Conservation (phyloP, 2,888 invertebrate genomes). For the Heliconius charithonia region DNA sequence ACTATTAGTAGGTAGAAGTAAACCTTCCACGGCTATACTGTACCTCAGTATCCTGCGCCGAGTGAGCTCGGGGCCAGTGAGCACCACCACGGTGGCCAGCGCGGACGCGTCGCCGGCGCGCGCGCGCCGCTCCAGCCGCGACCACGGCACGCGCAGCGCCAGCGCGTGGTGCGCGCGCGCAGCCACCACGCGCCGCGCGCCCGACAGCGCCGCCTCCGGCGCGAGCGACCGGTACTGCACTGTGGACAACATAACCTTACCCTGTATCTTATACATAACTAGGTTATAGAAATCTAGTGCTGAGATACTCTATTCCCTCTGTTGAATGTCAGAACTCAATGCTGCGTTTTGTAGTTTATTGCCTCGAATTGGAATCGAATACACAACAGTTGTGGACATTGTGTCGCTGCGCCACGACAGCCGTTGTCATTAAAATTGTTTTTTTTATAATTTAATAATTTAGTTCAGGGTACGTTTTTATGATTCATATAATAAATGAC, state of each 20-base stretch:
- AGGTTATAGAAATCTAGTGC: no score
- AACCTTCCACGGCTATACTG: background rate
- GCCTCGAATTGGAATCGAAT: background rate
- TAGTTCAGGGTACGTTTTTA: no score
- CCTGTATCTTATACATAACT: no score
- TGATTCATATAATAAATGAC: no score
- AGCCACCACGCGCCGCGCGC: slow-evolving; percentile 57
- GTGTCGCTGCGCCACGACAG: no score
- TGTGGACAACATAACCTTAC: slow-evolving; percentile 47
- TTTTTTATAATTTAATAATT: no score
- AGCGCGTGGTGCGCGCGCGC: slow-evolving; percentile 60
- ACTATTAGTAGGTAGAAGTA: no score
- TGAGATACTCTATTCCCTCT: background rate
- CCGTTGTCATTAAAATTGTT: no score
- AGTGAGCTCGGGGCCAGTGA: slow-evolving; percentile 69
- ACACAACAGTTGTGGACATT: no score
- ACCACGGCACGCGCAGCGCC: slow-evolving; percentile 63
- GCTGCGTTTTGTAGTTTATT: background rate
- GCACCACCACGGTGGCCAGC: slow-evolving; percentile 68
- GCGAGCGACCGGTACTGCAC: slow-evolving; percentile 68
- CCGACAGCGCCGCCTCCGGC: slow-evolving; percentile 52
- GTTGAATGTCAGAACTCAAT: background rate
- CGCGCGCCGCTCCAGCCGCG: slow-evolving; percentile 64
- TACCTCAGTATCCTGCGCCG: slow-evolving; percentile 71
- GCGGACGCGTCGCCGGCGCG: slow-evolving; percentile 54